Evolutionary conservation across 2,888 invertebrate species (phyloP), one percentile per base, ranked within the genome.

Genomic region (Dolichopus griseipennis): DNA sequence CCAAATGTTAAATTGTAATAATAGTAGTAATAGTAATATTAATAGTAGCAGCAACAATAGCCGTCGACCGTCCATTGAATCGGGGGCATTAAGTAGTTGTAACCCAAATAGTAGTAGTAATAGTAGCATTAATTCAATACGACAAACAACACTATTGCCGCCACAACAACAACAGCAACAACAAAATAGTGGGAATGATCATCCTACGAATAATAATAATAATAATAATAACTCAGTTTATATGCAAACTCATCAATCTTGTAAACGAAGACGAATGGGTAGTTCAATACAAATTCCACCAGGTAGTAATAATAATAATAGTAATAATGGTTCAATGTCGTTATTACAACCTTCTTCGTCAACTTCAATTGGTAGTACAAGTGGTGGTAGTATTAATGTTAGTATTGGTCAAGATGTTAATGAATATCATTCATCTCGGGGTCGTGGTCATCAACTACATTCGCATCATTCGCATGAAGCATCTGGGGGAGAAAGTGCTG

Each of bases 401-500:
- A 61, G 20, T 27, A 37, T 34, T 34, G 52, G 52, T 6, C 52
- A 52, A n/a, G 63, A 63, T 27, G 68, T 77, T 41, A 77, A 76
- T 66, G 78, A 82, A 79, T 75, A 75, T 81, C 81, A 81, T 73
- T 75, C 77, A 72, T 81, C 74, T 76, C 79, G 76, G 75, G 85
- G 73, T 68, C 83, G 85, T 62, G 84, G 84, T 22, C 84, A 83
- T 74, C 81, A 81, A 75, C 81, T 86, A 71, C 83, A 85, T 80
- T 81, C 81, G 75, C 81, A 81, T 78, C 81, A 82, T 72, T 81
- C 85, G 78, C 79, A 81, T 69, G 84, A 84, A 73, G 83, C 83
- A 72, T 84, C 85, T 68, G 86, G 86, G 68, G 85, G 85, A 52
- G 87, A 87, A 73, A 86, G 86, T 75, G 84, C 85, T 68, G 86